These are phyloP conservation scores for Rhyacophila evoluta DNA, from an alignment of 2,888 invertebrate species.

Conservation along the genomic window DNA sequence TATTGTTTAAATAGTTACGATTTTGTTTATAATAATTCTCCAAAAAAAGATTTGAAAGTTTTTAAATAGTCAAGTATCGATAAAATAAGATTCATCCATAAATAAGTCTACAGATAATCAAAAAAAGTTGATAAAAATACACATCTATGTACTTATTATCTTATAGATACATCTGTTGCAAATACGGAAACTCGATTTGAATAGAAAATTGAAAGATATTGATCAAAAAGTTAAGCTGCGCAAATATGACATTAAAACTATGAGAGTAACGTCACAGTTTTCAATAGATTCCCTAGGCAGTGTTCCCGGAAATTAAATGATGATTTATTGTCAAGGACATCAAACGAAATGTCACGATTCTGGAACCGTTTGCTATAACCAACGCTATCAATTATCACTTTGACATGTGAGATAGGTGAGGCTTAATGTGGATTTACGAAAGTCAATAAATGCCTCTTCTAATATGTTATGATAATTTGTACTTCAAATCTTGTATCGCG, in stretches of 20 bases:
- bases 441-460: constrained; percentile 7
- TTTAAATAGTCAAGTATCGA: no score
- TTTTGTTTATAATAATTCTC: no score
- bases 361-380: constrained; percentile 1
- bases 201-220: constrained; percentile 6
- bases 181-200: no score
- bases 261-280: constrained; percentile 9
- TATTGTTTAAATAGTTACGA: no score
- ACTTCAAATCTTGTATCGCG: no score
- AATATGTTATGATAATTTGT: background rate
- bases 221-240: constrained; percentile 6
- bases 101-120: no score
- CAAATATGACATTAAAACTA: background rate
- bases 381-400: constrained; percentile 3
- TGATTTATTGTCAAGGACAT: constrained; percentile 44
- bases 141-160: no score
- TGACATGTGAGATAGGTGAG: constrained; percentile 20
- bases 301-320: constrained; percentile 48
- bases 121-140: no score
- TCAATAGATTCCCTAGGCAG: constrained; percentile 1
- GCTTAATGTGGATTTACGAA: constrained; percentile 11
- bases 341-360: constrained; percentile 4
- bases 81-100: no score
- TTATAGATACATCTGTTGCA: no score
- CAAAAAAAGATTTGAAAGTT: no score